Conservation (phyloP, 2,113 vertebrate genomes). For the Maccullochella peelii region DNA sequence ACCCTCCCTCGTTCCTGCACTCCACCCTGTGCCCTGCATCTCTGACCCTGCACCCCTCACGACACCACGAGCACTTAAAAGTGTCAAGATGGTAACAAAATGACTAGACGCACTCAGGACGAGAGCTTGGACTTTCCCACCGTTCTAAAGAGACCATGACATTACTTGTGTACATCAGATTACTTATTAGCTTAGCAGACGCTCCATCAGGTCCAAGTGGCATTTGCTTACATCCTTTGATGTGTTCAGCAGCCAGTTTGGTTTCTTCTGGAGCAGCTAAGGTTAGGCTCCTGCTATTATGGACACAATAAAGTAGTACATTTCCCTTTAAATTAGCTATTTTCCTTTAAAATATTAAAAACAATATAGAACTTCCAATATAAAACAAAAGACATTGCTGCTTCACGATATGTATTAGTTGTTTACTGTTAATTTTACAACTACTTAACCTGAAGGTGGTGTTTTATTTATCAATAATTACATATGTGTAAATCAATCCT, state of each 20-base stretch:
- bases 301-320: not conserved
- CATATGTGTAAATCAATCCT: not conserved
- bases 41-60: conserved; percentile 5
- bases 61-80: conserved; percentile 44
- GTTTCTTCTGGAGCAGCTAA: conserved; percentile 55
- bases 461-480: not conserved
- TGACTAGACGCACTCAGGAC: conserved; percentile 31
- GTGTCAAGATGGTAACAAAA: conserved; percentile 63
- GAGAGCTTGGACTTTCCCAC: conserved; percentile 71
- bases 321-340: not conserved
- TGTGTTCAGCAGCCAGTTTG: conserved; percentile 55
- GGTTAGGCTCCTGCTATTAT: conserved; percentile 30
- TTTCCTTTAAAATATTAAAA: not conserved
- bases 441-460: not conserved
- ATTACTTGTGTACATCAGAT: conserved; percentile 73
- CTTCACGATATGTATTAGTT: not conserved
- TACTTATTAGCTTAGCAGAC: conserved; percentile 80
- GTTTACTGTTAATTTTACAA: not conserved
- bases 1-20: conserved; percentile 9
- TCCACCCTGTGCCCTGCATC: conserved; percentile 15
- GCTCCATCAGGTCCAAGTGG: conserved; percentile 57
- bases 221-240: conserved; percentile 68
- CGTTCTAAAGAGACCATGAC: conserved; percentile 67
- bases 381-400: not conserved
- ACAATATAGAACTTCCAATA: not conserved